A percentile compares a stretch with the other conserved stretches of the same genome.
Evolutionary conservation across 2,888 invertebrate species (phyloP).

Genomic region (Drosophila pegasa): DNA sequence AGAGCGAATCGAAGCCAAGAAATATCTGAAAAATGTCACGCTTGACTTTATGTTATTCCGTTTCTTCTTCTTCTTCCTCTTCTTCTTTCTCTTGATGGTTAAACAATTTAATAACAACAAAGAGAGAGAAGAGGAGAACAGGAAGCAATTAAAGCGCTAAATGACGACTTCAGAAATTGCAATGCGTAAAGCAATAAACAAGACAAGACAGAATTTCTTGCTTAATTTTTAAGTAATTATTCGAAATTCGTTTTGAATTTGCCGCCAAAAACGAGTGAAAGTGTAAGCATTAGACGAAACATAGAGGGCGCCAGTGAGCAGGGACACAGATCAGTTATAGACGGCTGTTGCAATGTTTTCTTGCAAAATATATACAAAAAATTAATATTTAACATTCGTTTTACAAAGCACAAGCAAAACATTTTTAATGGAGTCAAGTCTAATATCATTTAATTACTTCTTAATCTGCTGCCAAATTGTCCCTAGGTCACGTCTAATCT

Average conservation of each 20-base stretch:
- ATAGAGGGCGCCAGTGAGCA: slow-evolving; percentile 26
- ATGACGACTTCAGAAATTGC: neutral
- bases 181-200: slow-evolving; percentile 1
- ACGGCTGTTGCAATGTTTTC: too few species aligned
- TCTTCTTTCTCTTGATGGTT: slow-evolving; percentile 12
- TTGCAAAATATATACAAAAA: neutral
- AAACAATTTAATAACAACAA: slow-evolving; percentile 32
- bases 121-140: slow-evolving; percentile 7
- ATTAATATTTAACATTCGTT: too few species aligned
- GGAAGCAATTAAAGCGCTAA: slow-evolving; percentile 34
- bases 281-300: neutral
- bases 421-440: neutral
- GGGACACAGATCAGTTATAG: neutral
- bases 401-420: neutral
- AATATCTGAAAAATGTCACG: slow-evolving; percentile 79
- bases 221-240: neutral
- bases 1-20: slow-evolving; percentile 51
- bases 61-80: slow-evolving; percentile 3
- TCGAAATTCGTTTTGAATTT: slow-evolving; percentile 11
- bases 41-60: slow-evolving; percentile 57
- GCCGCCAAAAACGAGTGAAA: slow-evolving; percentile 2
- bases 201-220: neutral
- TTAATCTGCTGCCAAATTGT: neutral
- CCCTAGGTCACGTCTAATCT: fast-evolving
- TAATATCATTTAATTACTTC: neutral